Percentiles rank a stretch among this genome's conserved stretches.
Evolutionary conservation across 1,140 invertebrate genomes (phyloP).

Genomic region (Polypedilum pembai): DNA sequence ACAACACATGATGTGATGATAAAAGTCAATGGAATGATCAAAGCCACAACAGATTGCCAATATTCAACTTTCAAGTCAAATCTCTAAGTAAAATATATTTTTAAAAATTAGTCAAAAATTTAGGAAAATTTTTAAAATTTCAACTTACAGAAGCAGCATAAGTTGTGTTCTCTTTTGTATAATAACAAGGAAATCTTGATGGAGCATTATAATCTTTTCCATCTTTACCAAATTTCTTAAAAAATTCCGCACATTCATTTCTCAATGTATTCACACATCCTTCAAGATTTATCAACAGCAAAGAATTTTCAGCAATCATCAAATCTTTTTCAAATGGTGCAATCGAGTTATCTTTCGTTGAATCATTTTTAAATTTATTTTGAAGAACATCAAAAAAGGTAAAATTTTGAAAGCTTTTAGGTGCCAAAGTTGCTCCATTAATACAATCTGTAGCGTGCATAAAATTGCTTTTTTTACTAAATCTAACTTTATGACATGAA

Average conservation of each 20-base stretch:
- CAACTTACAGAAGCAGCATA: constrained; percentile 54
- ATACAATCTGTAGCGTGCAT: constrained; percentile 65
- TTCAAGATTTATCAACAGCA: constrained; percentile 77
- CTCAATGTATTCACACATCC: constrained; percentile 80
- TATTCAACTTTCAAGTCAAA: constrained; percentile 72
- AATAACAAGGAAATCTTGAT: constrained; percentile 78
- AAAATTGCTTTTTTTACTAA: constrained; percentile 56
- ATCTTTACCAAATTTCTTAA: constrained; percentile 73
- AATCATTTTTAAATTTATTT: constrained; percentile 48
- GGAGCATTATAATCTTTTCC: constrained; percentile 79
- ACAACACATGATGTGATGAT: constrained; percentile 77
- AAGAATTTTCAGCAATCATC: constrained; percentile 75
- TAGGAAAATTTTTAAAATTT: neutral
- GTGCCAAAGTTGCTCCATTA: constrained; percentile 67
- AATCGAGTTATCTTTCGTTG: constrained; percentile 55
- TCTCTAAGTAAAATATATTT: no score
- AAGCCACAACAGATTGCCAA: constrained; percentile 70
- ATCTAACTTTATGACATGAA: constrained; percentile 68
- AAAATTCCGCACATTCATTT: constrained; percentile 79
- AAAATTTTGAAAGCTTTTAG: constrained; percentile 67
- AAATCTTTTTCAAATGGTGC: constrained; percentile 70
- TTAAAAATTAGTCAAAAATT: neutral
- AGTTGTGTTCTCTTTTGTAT: constrained; percentile 57
- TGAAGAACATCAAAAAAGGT: constrained; percentile 73
- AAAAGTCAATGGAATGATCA: constrained; percentile 66